Base-by-base conservation (phyloP, 2,797 vertebrate species). In the Rhinogobio ventralis region DNA sequence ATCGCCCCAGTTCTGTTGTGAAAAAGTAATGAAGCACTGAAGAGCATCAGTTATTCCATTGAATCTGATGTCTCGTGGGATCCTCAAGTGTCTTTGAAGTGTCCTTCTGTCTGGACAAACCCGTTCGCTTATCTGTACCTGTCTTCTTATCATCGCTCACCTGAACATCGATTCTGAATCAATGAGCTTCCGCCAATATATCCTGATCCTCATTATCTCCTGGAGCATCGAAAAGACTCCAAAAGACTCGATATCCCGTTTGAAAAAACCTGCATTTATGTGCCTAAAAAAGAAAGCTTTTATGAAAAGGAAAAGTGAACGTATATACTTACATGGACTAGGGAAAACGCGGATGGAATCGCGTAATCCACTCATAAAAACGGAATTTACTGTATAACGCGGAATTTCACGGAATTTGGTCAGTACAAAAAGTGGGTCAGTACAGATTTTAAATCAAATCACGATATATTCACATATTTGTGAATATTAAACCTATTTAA, bases 81-180 rank as follows among this genome's bases (percentile, higher is more conserved):
- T 17, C 79, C 71, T 57, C 46, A 5, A 15, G 46, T 60, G 71
- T 84, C 73, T 76, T 85, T 87, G 82, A 84, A 30, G 30, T 42
- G 39, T 68, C 60, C 81, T 80, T 73, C 39, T 75, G 42, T 82
- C 85, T 51, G 79, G 51, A 62, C 17, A 30, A 85, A 42, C 11
- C 64, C 19, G 28, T 49, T 36, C 46, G 23, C 76, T 86, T 83
- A 83, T 86, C 75, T 33, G 88, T 77, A 86, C 76, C 88, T 87
- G 25, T 86, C 74, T 77, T 90, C 92, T 94, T 94, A 95, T 94
- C 93, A 85, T 88, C 78, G 89, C 92, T 94, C 91, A 92, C 91
- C 93, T 89, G 90, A 90, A 90, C 91, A 86, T 94, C 93, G 85
- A 94, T 93, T 92, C 87, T 69, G 88, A 93, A 95, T 94, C 94